These are phyloP conservation scores for Rhyacichthys aspro DNA, from an alignment of 2,797 vertebrate species.

Conservation along the genomic window DNA sequence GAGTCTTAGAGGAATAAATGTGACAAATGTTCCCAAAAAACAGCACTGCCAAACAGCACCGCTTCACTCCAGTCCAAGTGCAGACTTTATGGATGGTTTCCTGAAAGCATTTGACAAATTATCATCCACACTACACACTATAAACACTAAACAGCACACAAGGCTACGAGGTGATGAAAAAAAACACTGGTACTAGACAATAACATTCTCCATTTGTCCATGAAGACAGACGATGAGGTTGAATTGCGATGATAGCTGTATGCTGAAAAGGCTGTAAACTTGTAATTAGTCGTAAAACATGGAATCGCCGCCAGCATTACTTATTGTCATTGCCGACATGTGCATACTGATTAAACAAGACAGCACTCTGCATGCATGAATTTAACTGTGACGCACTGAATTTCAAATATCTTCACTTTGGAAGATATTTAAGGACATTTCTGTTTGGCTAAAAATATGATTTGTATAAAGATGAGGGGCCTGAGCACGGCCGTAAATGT, in stretches of 20 bases:
- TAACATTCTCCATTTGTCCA: background rate
- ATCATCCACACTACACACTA: background rate
- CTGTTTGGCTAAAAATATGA: too few species aligned
- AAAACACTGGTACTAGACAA: background rate
- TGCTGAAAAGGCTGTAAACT: background rate
- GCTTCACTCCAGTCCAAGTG: background rate
- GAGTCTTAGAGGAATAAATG: constrained; percentile 1
- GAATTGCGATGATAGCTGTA: background rate
- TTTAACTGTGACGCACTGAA: too few species aligned
- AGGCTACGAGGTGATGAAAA: constrained; percentile 1
- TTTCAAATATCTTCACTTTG: too few species aligned
- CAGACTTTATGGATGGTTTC: background rate
- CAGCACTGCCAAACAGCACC: background rate
- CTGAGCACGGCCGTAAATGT: too few species aligned
- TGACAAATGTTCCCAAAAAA: background rate
- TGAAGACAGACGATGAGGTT: background rate
- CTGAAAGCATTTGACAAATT: background rate
- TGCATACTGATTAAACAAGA: too few species aligned
- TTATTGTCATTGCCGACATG: background rate
- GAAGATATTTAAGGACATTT: too few species aligned
- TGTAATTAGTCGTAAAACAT: background rate
- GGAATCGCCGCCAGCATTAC: background rate
- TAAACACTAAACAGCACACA: background rate
- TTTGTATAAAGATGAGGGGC: too few species aligned
- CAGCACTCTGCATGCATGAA: too few species aligned